Conservation (phyloP, 2,113 vertebrate species). For the Cavia aperea region DNA sequence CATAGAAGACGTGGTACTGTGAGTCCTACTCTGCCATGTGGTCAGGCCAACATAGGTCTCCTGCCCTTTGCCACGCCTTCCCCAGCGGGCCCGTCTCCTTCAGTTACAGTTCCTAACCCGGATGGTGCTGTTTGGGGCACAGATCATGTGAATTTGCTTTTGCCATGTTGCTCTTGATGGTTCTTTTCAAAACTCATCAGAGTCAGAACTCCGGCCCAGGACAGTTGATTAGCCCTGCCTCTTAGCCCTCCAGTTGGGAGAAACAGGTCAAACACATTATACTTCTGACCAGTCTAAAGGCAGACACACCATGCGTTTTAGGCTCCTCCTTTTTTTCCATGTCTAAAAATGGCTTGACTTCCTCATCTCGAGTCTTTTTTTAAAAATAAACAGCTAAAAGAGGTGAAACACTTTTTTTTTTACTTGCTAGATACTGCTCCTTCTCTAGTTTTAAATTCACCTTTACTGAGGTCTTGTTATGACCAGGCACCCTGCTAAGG, state of each 20-base stretch:
- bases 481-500: neutral
- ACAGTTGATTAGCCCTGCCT: neutral
- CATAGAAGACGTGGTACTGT: neutral
- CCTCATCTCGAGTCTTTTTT: neutral
- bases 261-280: neutral
- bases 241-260: neutral
- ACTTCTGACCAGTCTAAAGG: neutral
- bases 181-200: neutral
- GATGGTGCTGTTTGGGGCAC: neutral
- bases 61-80: neutral
- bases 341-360: neutral
- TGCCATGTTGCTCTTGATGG: neutral
- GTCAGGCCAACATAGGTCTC: neutral
- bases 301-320: neutral
- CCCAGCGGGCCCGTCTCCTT: neutral
- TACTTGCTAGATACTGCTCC: neutral
- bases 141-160: neutral
- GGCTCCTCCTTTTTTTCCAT: neutral
- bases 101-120: neutral
- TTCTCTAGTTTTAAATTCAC: neutral
- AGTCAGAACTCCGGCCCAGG: neutral
- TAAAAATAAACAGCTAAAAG: neutral
- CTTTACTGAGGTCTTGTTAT: neutral
- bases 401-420: neutral
- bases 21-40: fast-evolving